Evolutionary conservation across 2,113 vertebrate species (phyloP).

Genomic region (Platysteira castanea): DNA sequence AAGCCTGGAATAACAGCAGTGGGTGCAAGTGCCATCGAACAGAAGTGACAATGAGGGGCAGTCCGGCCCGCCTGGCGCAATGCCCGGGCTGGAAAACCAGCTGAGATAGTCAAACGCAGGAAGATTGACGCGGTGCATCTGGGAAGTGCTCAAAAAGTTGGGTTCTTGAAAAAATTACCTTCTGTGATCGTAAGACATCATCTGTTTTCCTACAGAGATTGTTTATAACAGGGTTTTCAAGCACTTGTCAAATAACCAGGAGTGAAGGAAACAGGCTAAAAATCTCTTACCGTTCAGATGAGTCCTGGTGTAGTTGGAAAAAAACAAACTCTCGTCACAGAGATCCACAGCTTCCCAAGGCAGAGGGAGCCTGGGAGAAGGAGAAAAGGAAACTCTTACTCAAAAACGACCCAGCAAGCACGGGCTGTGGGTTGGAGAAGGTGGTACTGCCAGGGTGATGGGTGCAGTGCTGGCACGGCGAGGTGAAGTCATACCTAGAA

Average conservation of each 20-base stretch:
- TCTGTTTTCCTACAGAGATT: slow-evolving; percentile 53
- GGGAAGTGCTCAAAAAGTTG: slow-evolving; percentile 62
- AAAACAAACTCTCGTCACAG: slow-evolving; percentile 45
- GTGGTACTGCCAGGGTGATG: not conserved
- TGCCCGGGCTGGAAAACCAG: slow-evolving; percentile 71
- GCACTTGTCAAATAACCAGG: slow-evolving; percentile 64
- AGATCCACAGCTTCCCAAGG: slow-evolving; percentile 57
- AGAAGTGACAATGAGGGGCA: slow-evolving; percentile 74
- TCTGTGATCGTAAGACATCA: slow-evolving; percentile 56
- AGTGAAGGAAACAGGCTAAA: slow-evolving; percentile 59
- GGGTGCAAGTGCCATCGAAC: slow-evolving; percentile 70
- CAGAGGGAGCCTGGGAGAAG: slow-evolving; percentile 58
- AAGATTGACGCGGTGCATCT: slow-evolving; percentile 56
- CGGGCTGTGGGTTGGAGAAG: slow-evolving; percentile 52
- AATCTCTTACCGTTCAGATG: slow-evolving; percentile 47
- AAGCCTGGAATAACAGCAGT: slow-evolving; percentile 75
- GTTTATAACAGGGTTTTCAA: slow-evolving; percentile 65
- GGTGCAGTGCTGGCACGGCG: slow-evolving; percentile 12
- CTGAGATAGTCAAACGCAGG: slow-evolving; percentile 56
- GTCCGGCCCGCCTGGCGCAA: slow-evolving; percentile 54
- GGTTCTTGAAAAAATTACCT: slow-evolving; percentile 60
- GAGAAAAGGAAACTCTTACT: slow-evolving; percentile 44
- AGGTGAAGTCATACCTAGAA: slow-evolving; percentile 81
- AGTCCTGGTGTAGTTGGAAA: slow-evolving; percentile 21
- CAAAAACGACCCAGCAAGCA: slow-evolving; percentile 2